Evolutionary conservation across 2,797 vertebrate species (phyloP).

Genomic region (Squalus acanthias): DNA sequence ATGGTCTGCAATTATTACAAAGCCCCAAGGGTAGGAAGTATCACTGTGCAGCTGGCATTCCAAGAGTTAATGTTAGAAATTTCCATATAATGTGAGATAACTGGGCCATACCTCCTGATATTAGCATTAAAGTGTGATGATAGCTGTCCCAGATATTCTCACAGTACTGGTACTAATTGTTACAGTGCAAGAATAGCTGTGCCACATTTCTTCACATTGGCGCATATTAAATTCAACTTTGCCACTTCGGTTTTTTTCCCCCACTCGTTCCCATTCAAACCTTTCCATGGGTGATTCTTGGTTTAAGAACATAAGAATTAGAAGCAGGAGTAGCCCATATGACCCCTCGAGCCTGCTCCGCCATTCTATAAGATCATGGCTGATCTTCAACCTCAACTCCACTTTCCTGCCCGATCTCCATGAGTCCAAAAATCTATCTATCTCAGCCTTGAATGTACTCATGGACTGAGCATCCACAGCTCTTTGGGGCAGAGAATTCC

Average conservation of each 20-base stretch:
- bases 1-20: slow-evolving; percentile 26
- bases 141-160: neutral
- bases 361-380: no score
- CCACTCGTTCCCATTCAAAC: neutral
- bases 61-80: slow-evolving; percentile 17
- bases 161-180: neutral
- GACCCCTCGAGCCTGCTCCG: no score
- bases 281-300: neutral
- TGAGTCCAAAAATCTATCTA: no score
- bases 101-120: slow-evolving; percentile 16
- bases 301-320: neutral
- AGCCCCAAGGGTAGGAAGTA: neutral
- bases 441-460: no score
- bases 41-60: neutral
- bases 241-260: neutral
- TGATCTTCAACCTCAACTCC: no score
- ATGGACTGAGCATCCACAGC: no score
- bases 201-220: neutral
- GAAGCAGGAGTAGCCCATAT: no score
- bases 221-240: neutral
- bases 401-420: no score
- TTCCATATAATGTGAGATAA: neutral
- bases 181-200: neutral
- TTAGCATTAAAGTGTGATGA: neutral
- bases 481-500: no score